Percentiles rank a stretch among this genome's conserved stretches.
These are phyloP conservation scores for sheep (Ovis aries) DNA, from an alignment of 2,113 vertebrate species.

Conservation along the genomic window ARS-UI_Ramb_v3.0 NC_056057.1:1866501-1867000, in stretches of 20 bases:
- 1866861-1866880: slow-evolving; percentile 50
- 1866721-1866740: slow-evolving; percentile 69
- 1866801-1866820: slow-evolving; percentile 66
- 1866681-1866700: slow-evolving; percentile 60
- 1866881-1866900: slow-evolving; percentile 6
- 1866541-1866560: not conserved
- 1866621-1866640: not conserved
- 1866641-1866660: not conserved
- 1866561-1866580: not conserved
- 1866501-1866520: not conserved
- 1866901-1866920: not conserved
- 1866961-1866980: not conserved
- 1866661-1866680: slow-evolving; percentile 38
- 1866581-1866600: not conserved
- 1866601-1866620: not conserved
- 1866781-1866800: slow-evolving; percentile 62
- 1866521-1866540: not conserved
- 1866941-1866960: slow-evolving; percentile 22
- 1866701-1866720: slow-evolving; percentile 62
- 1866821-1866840: slow-evolving; percentile 64
- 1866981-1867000: slow-evolving; percentile 3
- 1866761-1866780: slow-evolving; percentile 65
- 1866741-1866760: slow-evolving; percentile 57
- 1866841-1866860: slow-evolving; percentile 48
- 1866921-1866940: not conserved